Evolutionary conservation across 2,113 vertebrate genomes (phyloP).

Genomic region (Sphyrna mokarran): DNA sequence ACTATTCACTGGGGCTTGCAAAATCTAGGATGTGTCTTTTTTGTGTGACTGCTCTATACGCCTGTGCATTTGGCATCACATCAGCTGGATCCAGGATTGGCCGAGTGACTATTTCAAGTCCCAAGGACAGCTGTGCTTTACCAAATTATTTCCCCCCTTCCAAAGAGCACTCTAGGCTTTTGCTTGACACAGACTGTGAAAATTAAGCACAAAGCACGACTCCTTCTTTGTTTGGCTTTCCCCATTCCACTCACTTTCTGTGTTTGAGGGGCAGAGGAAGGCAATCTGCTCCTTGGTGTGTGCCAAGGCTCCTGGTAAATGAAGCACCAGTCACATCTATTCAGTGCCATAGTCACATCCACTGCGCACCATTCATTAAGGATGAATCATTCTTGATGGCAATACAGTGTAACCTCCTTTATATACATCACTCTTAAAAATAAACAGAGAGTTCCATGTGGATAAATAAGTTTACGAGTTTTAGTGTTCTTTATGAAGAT

Average conservation of each 20-base stretch:
- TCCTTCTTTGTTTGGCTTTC: background rate
- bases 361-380: background rate
- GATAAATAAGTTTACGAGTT: background rate
- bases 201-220: background rate
- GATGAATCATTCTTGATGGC: background rate
- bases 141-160: constrained; percentile 13
- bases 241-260: background rate
- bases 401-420: background rate
- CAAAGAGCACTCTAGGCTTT: background rate
- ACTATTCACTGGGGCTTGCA: background rate
- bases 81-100: constrained; percentile 28
- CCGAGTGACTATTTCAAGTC: background rate
- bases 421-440: background rate
- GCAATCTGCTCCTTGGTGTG: background rate
- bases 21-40: background rate
- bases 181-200: background rate
- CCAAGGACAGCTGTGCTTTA: constrained; percentile 27
- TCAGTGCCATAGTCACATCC: background rate
- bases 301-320: background rate
- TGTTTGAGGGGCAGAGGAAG: background rate
- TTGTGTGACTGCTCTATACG: background rate
- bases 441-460: background rate
- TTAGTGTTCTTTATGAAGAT: background rate
- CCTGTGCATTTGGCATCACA: background rate
- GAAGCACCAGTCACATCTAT: background rate